phyloP scores from a whole-genome alignment of 1,140 invertebrate genomes.

The Melanaphis sacchari region DNA sequence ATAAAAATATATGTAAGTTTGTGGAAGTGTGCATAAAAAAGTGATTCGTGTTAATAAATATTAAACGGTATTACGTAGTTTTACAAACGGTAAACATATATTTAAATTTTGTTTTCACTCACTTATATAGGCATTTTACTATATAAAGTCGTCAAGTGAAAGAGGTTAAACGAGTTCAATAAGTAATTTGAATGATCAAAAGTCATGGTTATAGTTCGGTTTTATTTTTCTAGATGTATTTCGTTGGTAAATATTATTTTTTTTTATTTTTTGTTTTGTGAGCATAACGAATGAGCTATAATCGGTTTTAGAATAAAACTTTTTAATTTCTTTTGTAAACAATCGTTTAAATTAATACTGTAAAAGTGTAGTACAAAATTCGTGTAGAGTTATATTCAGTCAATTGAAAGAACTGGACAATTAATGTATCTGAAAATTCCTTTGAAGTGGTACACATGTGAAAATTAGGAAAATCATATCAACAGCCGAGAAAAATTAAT shows the following conservation, averaged over 20 bases:
- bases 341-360: neutral
- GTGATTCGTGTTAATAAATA: conserved; percentile 9
- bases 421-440: too few species aligned
- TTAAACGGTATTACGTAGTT: neutral
- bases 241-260: neutral
- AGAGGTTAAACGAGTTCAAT: conserved; percentile 4
- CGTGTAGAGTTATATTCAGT: neutral
- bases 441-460: too few species aligned
- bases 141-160: neutral
- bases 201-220: neutral
- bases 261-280: neutral
- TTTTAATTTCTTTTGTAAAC: neutral
- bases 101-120: neutral
- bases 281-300: neutral
- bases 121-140: neutral
- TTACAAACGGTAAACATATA: neutral
- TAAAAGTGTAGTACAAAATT: neutral
- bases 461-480: too few species aligned
- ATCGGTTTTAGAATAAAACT: neutral
- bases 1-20: neutral
- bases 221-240: neutral
- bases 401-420: neutral
- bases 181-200: neutral
- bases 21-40: neutral
- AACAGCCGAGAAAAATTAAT: too few species aligned